Base-by-base conservation (phyloP, 2,888 invertebrate species). In the Anodontia alba region DNA sequence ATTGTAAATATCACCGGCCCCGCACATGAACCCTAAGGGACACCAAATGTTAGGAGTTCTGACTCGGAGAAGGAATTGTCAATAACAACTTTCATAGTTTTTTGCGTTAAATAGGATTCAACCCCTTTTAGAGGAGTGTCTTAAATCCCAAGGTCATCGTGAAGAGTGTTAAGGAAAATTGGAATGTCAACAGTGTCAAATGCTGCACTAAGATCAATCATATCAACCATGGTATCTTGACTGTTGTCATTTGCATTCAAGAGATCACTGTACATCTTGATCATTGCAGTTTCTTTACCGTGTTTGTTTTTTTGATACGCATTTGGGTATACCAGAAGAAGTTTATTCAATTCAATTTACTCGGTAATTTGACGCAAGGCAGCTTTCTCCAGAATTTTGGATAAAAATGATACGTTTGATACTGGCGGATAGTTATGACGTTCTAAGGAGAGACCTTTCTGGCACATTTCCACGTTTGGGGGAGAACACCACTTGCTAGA, bases 11-110 rank as follows among this genome's bases (percentile, higher is more conserved):
- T 66, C 20, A 81, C 81, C 43, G 73, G 80, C 8, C 77, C 75
- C 5, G 78, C 78, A 75, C 75, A 80, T n/a, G 79, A 81, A 57
- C 77, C 77, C 74, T 77, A 73, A 15, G 77, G 74, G 26, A 77
- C 81, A 67, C 77, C 80, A 51, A 70, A 77, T 70, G n/a, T 78
- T 7, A 81, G 42, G 54, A 29, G 49, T 72, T 78, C 72, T 29
- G 67, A 49, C 3, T 68, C 49, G 17, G 78, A 78, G n/a, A 69
- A 54, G 23, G 54, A n/a, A 23, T 75, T 49, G 26, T 72, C 46
- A 23, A 81, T 71, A 23, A 62, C 69, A 29, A 77, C 72, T 75
- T 70, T 70, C 74, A 71, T 67, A 43, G 73, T 51, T 38, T 73
- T 49, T 17, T 68, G 46, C 23, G 80, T 80, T 36, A 80, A 68